These are phyloP conservation scores for Drosophila cardini DNA, from an alignment of 1,140 invertebrate genomes.

Conservation along the genomic window DNA sequence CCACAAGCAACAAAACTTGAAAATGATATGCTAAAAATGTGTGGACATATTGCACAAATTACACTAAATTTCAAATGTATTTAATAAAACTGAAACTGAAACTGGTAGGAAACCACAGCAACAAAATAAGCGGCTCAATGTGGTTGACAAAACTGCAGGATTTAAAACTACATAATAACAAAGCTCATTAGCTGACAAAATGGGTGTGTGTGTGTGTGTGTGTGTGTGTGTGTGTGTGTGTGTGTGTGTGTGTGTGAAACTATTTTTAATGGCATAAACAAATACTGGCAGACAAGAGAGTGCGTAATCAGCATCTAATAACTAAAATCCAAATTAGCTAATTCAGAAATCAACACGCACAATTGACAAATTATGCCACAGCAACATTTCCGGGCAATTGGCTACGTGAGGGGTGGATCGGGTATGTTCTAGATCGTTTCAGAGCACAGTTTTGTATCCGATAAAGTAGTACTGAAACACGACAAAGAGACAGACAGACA, in stretches of 20 bases:
- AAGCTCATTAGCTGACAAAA: constrained; percentile 66
- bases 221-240: constrained; percentile 4
- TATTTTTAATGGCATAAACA: constrained; percentile 42
- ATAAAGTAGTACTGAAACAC: not conserved
- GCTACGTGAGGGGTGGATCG: constrained; percentile 59
- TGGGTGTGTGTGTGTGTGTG: not conserved
- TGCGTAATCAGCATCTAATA: constrained; percentile 78
- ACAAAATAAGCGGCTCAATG: constrained; percentile 59
- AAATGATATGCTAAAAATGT: constrained; percentile 18
- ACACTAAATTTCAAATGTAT: constrained; percentile 50
- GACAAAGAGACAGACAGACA: not conserved
- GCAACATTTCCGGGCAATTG: constrained; percentile 80
- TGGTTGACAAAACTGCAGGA: constrained; percentile 40
- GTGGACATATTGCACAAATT: constrained; percentile 20
- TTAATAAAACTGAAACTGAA: constrained; percentile 22
- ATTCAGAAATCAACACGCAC: constrained; percentile 83
- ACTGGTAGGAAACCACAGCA: constrained; percentile 50
- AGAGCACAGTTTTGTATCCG: constrained; percentile 14
- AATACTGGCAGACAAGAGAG: constrained; percentile 21
- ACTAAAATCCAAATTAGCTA: constrained; percentile 82
- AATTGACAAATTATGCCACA: constrained; percentile 82
- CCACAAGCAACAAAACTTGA: constrained; percentile 17
- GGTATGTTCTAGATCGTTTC: constrained; percentile 1
- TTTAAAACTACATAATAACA: constrained; percentile 68
- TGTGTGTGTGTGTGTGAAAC: constrained; percentile 22